phyloP scores from a whole-genome alignment of 2,113 vertebrate genomes.

The Hyperopisus bebe region DNA sequence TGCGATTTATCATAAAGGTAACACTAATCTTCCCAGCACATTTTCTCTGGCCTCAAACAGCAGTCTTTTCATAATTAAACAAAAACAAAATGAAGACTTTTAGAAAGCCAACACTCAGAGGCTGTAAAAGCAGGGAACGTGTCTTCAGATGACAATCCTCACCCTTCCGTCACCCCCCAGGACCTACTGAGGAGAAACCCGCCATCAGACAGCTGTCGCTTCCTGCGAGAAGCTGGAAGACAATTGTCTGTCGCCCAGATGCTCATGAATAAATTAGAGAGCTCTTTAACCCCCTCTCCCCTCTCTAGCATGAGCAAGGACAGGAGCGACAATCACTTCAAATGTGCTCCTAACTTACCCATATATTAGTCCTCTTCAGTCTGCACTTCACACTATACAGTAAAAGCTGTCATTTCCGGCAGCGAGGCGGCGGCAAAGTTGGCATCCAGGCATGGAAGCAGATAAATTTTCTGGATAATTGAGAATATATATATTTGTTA shows the following conservation, averaged over 20 bases:
- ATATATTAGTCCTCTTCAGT: neutral
- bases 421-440: neutral
- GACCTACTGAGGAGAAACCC: neutral
- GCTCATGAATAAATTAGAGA: slow-evolving; percentile 19
- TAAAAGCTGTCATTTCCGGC: neutral
- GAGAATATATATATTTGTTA: neutral
- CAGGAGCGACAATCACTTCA: neutral
- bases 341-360: neutral
- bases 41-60: neutral
- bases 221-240: slow-evolving; percentile 4
- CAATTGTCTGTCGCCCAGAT: slow-evolving; percentile 17
- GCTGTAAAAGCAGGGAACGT: neutral
- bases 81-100: neutral
- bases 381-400: neutral
- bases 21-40: neutral
- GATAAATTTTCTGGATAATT: neutral
- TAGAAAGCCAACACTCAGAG: neutral
- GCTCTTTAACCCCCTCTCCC: slow-evolving; percentile 18
- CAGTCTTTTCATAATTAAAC: neutral
- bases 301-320: neutral
- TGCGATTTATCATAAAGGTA: neutral
- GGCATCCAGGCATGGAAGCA: neutral
- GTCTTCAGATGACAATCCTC: neutral
- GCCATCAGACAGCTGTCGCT: slow-evolving; percentile 14
- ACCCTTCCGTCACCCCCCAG: neutral